Percentiles rank a stretch among this genome's conserved stretches.
Conservation (phyloP, 2,113 vertebrate species). For the Trinectes maculatus region DNA sequence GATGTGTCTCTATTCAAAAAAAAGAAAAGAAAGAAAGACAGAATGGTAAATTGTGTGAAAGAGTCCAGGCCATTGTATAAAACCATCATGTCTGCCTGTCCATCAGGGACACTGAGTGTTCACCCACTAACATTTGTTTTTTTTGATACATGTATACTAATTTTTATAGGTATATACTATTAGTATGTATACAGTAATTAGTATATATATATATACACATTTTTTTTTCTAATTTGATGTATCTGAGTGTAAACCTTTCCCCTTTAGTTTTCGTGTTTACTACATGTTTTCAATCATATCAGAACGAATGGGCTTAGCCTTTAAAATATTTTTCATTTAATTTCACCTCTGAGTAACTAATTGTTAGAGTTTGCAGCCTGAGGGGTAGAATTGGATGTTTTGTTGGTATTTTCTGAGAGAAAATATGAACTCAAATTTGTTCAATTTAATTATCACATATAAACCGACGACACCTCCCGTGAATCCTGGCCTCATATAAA, state of each 20-base stretch:
- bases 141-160: conserved; percentile 5
- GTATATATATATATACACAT: too few species aligned
- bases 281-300: neutral
- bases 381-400: neutral
- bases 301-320: neutral
- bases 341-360: too few species aligned
- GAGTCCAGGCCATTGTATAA: conserved; percentile 40
- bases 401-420: conserved; percentile 6
- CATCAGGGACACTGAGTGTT: conserved; percentile 1
- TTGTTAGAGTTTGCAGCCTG: too few species aligned
- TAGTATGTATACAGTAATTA: too few species aligned
- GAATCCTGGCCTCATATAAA: conserved; percentile 67
- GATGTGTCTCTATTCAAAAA: conserved; percentile 44
- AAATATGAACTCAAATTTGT: conserved; percentile 56
- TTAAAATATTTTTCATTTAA: neutral
- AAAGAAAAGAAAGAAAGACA: conserved; percentile 24
- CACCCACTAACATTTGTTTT: conserved; percentile 24
- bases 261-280: neutral
- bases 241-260: neutral
- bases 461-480: conserved; percentile 51
- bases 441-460: conserved; percentile 61
- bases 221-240: neutral
- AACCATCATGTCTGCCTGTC: conserved; percentile 21
- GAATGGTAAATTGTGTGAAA: conserved; percentile 59
- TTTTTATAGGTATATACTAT: too few species aligned